Percentiles rank a stretch among this genome's conserved stretches.
Evolutionary conservation across 2,888 invertebrate species (phyloP).

Genomic region (Linyphia triangularis): DNA sequence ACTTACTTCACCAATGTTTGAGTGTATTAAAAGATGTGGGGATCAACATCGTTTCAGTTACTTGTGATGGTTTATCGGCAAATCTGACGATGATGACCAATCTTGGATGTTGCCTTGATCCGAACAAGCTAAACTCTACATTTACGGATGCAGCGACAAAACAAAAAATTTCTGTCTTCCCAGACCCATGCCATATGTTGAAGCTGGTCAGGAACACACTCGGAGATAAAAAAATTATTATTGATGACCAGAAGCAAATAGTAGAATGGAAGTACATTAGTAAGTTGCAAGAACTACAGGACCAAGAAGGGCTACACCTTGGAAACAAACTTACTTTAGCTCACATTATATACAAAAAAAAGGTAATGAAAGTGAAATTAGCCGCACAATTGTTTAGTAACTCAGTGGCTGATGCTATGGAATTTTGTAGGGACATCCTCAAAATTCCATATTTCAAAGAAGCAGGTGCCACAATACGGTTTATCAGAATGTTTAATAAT

Average conservation of each 20-base stretch:
- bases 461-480: not conserved
- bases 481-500: not conserved
- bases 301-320: constrained; percentile 17
- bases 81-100: constrained; percentile 13
- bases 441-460: not conserved
- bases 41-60: not conserved
- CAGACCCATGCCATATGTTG: constrained; percentile 31
- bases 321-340: constrained; percentile 19
- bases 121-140: not conserved
- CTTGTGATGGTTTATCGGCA: constrained; percentile 18
- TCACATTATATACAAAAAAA: not conserved
- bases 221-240: not conserved
- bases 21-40: not conserved
- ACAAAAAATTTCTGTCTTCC: not conserved
- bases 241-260: too few species aligned
- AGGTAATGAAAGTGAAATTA: constrained; percentile 44
- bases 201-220: constrained; percentile 31
- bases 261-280: not conserved
- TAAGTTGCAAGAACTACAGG: not conserved
- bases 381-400: constrained; percentile 19
- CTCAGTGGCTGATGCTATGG: constrained; percentile 37
- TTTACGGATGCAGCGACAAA: not conserved
- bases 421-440: constrained; percentile 30
- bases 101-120: not conserved
- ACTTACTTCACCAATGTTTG: not conserved